Evolutionary conservation across 1,140 invertebrate species (phyloP).

Genomic region (Euschistus heros): DNA sequence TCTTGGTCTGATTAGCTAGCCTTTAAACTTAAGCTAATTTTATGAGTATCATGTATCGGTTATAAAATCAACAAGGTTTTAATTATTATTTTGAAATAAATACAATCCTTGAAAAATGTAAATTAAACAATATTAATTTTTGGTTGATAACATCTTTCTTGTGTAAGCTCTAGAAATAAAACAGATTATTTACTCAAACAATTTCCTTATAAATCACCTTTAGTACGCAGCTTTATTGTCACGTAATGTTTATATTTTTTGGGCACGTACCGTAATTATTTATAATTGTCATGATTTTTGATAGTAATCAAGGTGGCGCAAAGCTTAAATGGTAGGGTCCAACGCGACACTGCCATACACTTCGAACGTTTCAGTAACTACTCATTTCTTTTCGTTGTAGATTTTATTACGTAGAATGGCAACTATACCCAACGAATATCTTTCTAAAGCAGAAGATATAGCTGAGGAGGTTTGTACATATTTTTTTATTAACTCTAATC

Average conservation of each 20-base stretch:
- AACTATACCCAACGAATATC: conserved; percentile 25
- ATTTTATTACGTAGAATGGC: neutral
- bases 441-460: conserved; percentile 30
- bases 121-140: too few relatives aligned
- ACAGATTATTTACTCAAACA: too few relatives aligned
- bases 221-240: neutral
- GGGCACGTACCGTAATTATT: neutral
- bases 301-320: conserved; percentile 8
- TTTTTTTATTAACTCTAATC: too few relatives aligned
- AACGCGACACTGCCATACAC: conserved; percentile 8
- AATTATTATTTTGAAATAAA: too few relatives aligned
- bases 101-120: too few relatives aligned
- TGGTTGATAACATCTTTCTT: too few relatives aligned
- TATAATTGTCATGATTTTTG: neutral
- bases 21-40: too few relatives aligned
- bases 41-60: too few relatives aligned
- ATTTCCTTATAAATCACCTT: too few relatives aligned
- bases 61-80: too few relatives aligned
- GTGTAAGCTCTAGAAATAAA: too few relatives aligned
- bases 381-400: neutral
- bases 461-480: conserved; percentile 25
- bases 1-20: too few relatives aligned
- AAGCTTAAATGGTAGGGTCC: conserved; percentile 13
- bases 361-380: neutral
- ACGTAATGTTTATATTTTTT: conserved; percentile 1